Percentiles rank a stretch among this genome's conserved stretches.
Evolutionary conservation across 2,113 vertebrate genomes (phyloP).

Genomic region (human (Homo sapiens)): DNA sequence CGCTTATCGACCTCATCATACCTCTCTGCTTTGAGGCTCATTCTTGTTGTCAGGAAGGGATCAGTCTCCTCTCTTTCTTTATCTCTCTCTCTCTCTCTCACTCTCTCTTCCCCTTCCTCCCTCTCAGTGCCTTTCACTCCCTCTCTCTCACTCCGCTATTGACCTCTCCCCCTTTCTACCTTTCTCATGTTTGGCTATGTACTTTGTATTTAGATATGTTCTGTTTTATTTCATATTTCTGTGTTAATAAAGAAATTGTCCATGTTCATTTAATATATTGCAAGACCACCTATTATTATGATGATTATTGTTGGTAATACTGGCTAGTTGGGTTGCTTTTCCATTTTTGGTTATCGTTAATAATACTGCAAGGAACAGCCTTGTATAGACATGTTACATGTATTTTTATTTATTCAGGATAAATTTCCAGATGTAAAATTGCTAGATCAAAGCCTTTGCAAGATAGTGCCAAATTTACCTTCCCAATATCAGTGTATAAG

Average conservation of each 20-base stretch:
- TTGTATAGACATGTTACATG: neutral
- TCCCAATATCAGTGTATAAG: neutral
- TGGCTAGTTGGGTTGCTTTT: neutral
- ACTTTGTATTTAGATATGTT: neutral
- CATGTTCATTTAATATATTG: neutral
- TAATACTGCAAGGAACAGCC: neutral
- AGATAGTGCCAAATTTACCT: neutral
- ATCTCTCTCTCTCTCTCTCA: neutral
- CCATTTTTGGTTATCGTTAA: neutral
- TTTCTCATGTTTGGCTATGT: neutral
- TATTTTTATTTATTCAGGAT: neutral
- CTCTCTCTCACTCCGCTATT: too few relatives aligned
- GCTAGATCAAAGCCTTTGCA: neutral
- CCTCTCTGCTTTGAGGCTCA: neutral
- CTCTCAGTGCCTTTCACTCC: neutral
- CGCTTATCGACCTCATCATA: neutral
- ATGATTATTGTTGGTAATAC: neutral
- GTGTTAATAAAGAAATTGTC: neutral
- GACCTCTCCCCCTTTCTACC: neutral
- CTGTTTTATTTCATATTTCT: neutral
- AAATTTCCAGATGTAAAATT: neutral
- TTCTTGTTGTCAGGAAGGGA: neutral
- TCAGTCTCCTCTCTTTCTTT: neutral
- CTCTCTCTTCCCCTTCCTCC: rapidly evolving
- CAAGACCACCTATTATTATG: neutral